Percentiles rank a stretch among this genome's conserved stretches.
Conservation (phyloP, 2,113 vertebrate species). For the Salvelinus namaycush region DNA sequence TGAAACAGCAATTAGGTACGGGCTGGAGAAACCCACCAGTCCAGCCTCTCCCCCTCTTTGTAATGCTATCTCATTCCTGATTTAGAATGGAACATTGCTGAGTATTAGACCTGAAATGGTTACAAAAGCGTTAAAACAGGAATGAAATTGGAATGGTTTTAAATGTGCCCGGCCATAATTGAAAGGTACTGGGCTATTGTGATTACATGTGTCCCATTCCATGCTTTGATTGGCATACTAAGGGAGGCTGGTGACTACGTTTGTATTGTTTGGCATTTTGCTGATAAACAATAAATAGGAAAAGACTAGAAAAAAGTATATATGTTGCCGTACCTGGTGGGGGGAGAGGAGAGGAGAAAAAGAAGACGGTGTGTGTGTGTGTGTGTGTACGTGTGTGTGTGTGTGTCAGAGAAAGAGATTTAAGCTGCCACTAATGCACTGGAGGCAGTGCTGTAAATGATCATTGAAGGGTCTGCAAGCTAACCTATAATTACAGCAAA, state of each 20-base stretch:
- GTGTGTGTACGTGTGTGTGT: background rate
- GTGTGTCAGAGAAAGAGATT: constrained; percentile 65
- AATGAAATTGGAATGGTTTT: constrained; percentile 84
- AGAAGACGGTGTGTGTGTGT: background rate
- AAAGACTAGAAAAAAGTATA: constrained; percentile 73
- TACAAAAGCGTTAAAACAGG: constrained; percentile 86
- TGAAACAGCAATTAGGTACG: constrained; percentile 99
- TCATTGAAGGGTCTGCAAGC: constrained; percentile 99
- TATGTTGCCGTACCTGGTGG: constrained; percentile 47
- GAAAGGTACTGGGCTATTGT: constrained; percentile 86
- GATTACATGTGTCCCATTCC: constrained; percentile 78
- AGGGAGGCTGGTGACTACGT: constrained; percentile 84
- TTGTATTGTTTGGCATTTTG: constrained; percentile 90
- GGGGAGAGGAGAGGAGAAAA: too few species aligned
- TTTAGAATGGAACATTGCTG: constrained; percentile 92
- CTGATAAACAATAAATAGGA: constrained; percentile 91
- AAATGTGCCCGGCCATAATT: constrained; percentile 88
- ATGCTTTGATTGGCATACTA: constrained; percentile 91
- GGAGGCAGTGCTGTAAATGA: constrained; percentile 98
- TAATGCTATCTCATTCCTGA: constrained; percentile 76
- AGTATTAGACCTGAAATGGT: constrained; percentile 86
- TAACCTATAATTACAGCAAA: constrained; percentile 99
- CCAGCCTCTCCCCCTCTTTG: constrained; percentile 71
- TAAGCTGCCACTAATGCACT: constrained; percentile 96
- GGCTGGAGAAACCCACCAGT: constrained; percentile 85